phyloP scores from a whole-genome alignment of 2,797 vertebrate genomes.

The Acomys russatus region DNA sequence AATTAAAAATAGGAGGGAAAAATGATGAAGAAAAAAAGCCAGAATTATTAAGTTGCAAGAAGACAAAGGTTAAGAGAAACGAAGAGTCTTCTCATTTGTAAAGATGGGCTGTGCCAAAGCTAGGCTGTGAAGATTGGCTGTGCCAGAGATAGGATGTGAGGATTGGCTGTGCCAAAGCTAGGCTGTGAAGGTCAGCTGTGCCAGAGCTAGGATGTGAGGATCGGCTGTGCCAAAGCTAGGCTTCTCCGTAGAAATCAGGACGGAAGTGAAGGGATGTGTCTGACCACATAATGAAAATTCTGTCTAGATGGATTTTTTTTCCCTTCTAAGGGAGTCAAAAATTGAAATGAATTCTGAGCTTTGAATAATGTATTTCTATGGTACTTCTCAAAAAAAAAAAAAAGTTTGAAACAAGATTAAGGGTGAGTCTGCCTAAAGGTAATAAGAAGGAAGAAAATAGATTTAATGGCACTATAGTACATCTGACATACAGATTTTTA shows the following conservation, averaged over 20 bases:
- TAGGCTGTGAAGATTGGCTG: background rate
- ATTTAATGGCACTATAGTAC: constrained; percentile 53
- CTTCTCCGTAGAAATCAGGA: background rate
- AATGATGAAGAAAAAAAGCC: background rate
- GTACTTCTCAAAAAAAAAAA: background rate
- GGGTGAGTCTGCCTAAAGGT: constrained; percentile 51
- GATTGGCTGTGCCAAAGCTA: background rate
- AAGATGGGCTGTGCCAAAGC: background rate
- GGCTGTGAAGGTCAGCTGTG: background rate
- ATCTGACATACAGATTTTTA: background rate
- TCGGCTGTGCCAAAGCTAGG: background rate
- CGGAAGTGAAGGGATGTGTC: background rate
- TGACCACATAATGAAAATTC: constrained; percentile 29
- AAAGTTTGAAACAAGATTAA: constrained; percentile 22
- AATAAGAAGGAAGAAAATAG: constrained; percentile 7
- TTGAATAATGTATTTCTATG: constrained; percentile 41
- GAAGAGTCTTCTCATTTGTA: background rate
- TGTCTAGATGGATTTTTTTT: constrained; percentile 8
- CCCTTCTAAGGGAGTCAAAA: background rate
- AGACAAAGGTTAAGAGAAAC: background rate
- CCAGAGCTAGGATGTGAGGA: background rate
- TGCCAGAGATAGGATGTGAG: background rate
- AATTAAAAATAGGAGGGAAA: constrained; percentile 70
- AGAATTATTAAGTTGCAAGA: constrained; percentile 5
- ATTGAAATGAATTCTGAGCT: constrained; percentile 56